These are phyloP conservation scores for Hystrix cristata DNA, from an alignment of 2,113 vertebrate genomes.

Conservation along the genomic window DNA sequence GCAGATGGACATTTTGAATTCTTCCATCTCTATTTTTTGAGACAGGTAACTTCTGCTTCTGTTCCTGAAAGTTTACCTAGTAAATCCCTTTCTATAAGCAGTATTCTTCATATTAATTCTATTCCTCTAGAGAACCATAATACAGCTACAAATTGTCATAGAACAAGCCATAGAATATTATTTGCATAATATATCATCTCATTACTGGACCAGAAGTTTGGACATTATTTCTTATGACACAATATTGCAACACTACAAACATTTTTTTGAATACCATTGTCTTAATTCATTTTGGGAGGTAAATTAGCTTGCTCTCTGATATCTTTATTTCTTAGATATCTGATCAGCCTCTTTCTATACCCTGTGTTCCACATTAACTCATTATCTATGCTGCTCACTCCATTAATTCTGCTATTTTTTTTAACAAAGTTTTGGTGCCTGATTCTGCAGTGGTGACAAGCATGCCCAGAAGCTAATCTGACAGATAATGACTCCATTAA, in stretches of 20 bases:
- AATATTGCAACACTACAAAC: constrained; percentile 65
- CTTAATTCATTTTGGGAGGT: constrained; percentile 79
- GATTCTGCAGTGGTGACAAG: constrained; percentile 93
- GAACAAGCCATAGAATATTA: background rate
- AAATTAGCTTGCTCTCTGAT: constrained; percentile 91
- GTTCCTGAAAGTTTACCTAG: background rate
- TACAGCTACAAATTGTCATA: background rate
- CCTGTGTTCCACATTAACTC: constrained; percentile 97
- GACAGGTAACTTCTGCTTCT: background rate
- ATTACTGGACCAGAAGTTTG: background rate
- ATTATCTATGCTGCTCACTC: constrained; percentile 97
- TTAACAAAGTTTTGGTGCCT: constrained; percentile 93
- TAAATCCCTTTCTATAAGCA: background rate
- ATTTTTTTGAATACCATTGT: constrained; percentile 70
- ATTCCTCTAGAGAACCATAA: background rate
- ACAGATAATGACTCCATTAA: constrained; percentile 99
- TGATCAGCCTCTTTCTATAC: constrained; percentile 93
- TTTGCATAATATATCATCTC: background rate
- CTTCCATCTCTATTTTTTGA: background rate
- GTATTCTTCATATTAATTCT: background rate
- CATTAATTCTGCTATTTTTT: constrained; percentile 98
- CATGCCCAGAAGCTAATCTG: constrained; percentile 96
- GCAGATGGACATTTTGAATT: background rate
- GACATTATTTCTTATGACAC: constrained; percentile 35
- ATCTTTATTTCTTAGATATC: constrained; percentile 93